Conservation (phyloP, 2,113 vertebrate species). For the Hippocampus zosterae region DNA sequence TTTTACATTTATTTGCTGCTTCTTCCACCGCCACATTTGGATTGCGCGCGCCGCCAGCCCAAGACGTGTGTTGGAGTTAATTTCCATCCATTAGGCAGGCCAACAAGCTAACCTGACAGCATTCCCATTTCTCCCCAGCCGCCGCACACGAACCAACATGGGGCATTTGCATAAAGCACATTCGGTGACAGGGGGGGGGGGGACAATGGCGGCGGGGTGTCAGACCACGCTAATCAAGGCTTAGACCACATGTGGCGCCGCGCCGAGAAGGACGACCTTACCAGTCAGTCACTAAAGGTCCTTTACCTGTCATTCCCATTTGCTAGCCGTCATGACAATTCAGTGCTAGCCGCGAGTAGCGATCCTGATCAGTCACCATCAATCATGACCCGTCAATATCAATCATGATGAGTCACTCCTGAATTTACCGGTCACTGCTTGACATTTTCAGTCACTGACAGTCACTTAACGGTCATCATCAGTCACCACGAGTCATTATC, state of each 20-base stretch:
- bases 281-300: background rate
- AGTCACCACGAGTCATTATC: no score
- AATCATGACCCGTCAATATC: no score
- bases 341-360: background rate
- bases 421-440: no score
- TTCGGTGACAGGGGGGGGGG: background rate
- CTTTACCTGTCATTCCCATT: background rate
- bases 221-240: conserved; percentile 1
- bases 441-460: no score
- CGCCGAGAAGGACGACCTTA: background rate
- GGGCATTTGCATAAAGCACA: conserved; percentile 1
- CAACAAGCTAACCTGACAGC: conserved; percentile 3
- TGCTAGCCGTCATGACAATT: background rate
- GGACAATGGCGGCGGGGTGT: background rate
- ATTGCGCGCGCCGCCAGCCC: background rate
- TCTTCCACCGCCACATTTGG: background rate
- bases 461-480: no score
- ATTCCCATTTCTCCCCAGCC: background rate
- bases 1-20: background rate
- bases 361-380: no score
- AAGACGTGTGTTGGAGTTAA: conserved; percentile 1
- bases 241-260: background rate
- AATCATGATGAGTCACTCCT: no score
- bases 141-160: background rate
- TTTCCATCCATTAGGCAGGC: background rate